Evolutionary conservation across 2,888 invertebrate genomes (phyloP), one percentile per base, ranked within the genome.

Genomic region (Ditylenchus weischeri): DNA sequence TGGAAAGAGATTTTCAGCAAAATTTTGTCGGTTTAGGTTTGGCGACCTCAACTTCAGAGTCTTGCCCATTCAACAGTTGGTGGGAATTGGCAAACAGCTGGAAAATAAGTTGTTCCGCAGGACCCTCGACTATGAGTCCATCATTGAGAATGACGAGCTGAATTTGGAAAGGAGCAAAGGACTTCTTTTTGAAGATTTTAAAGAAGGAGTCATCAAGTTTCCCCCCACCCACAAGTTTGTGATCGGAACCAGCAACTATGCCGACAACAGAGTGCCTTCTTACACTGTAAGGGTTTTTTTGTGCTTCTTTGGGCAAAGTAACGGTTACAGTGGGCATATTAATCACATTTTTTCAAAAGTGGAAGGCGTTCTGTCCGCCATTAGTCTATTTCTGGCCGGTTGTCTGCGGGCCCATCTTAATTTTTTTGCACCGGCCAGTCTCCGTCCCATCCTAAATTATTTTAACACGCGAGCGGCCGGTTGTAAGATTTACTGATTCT

Each of bases 1-100:
- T n/a, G n/a, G n/a, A n/a, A n/a, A n/a, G n/a, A n/a, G n/a, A n/a
- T 29, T 29, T 29, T 29, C 5, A 29, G 2, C 5, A 29, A 29
- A 2, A 29, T 29, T 5, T 29, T 29, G 29, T 29, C 29, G 29
- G 5, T 29, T 4, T 29, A 29, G 29, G 80, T 75, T 74, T 47
- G 80, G 80, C 51, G 80, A 80, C 48, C 64, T 80, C 47, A 80
- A 80, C 68, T 80, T 80, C 65, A 80, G 80, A 0, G 67, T 80
- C 5, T 51, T n/a, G 18, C 51, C 65, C n/a, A 43, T 35, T 3
- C 57, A 50, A 8, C 51, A 66, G n/a, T 23, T 59, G 54, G 65
- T 62, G 48, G 50, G 48, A 21, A 57, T 73, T 6, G 64, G 48
- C 2, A 61, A 64, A 29, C 49, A 63, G 18, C 58, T 70, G 19